Evolutionary conservation across 2,797 vertebrate species (phyloP), one percentile per base, ranked within the genome.

Genomic region (Discoglossus pictus): DNA sequence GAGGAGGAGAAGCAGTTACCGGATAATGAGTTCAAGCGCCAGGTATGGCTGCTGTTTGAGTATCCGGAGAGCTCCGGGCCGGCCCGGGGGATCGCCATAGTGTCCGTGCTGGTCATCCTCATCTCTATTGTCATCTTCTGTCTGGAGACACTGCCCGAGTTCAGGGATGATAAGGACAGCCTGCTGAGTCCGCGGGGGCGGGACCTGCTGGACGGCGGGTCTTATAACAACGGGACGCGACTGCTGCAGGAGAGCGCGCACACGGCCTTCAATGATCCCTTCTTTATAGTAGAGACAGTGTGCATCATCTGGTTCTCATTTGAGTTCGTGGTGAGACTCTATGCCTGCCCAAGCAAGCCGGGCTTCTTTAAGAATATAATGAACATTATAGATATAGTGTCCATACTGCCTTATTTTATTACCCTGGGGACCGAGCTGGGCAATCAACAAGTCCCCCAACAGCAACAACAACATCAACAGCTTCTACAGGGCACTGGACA

Each of bases 391-490:
- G 97, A 99, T 87, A 96, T 99, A 6, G 96, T 99, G 10, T 98
- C 97, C 92, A 99, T 99, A 83, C 87, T 99, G 95, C 97, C 97
- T 94, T 99, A 99, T 68, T 99, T 99, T 88, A 99, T 99, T 73
- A 99, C 97, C 9, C 89, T 99, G 63, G 95, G 96, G 82, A 99
- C 97, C 0, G 97, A 99, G 75, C 87, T 99, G 80, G 96, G 94
- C 1, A 92, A 98, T 79, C 92, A 95, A 65, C 94, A 87, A 75
- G 86, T 81, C 69, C 84, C 82, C 18, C 74, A 46, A 1, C 65
- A 46, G 8, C 43, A 23, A 10, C 31, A 48, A 13, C 50, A 38
- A 1, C 59, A 4, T 13, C 67, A 44, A 12, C 48, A 47, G 15
- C 58, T 17, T 6, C 6, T 24, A 7, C 62, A 53, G 40, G 51